Evolutionary conservation across 2,888 invertebrate genomes (phyloP).

Genomic region (Diarsia brunnea): DNA sequence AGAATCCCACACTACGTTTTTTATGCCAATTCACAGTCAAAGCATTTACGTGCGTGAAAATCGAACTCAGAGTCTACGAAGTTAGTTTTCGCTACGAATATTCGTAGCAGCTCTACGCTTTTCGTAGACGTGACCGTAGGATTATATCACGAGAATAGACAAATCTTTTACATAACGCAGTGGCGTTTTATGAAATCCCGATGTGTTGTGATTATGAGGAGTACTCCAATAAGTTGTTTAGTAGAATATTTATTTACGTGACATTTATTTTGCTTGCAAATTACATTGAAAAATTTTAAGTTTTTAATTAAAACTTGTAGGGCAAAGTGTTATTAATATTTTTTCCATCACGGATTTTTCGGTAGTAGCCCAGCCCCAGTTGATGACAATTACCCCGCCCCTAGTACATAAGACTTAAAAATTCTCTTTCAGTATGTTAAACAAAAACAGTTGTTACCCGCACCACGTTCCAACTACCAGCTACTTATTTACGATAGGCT

Average conservation of each 20-base stretch:
- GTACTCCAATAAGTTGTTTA: background rate
- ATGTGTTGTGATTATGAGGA: background rate
- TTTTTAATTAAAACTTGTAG: background rate
- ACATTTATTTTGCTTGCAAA: background rate
- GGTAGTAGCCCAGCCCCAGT: background rate
- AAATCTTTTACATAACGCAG: slow-evolving; percentile 13
- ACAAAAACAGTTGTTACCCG: background rate
- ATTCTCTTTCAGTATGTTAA: background rate
- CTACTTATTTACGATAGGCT: slow-evolving; percentile 60
- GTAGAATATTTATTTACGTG: background rate
- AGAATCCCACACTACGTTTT: slow-evolving; percentile 10
- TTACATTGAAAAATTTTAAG: background rate
- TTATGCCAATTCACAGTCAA: slow-evolving; percentile 16
- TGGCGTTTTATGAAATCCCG: slow-evolving; percentile 2
- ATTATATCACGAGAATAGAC: slow-evolving; percentile 38
- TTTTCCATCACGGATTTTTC: background rate
- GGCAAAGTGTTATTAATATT: background rate
- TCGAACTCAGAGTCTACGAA: slow-evolving; percentile 41
- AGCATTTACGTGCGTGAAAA: slow-evolving; percentile 38
- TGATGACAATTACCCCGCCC: background rate
- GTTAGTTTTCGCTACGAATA: slow-evolving; percentile 54
- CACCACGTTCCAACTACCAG: slow-evolving; percentile 4
- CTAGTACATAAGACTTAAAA: background rate
- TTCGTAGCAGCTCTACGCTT: slow-evolving; percentile 52
- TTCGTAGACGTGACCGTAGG: slow-evolving; percentile 50